These are phyloP conservation scores for Fregetta grallaria DNA, from an alignment of 2,113 vertebrate genomes.

Conservation along the genomic window DNA sequence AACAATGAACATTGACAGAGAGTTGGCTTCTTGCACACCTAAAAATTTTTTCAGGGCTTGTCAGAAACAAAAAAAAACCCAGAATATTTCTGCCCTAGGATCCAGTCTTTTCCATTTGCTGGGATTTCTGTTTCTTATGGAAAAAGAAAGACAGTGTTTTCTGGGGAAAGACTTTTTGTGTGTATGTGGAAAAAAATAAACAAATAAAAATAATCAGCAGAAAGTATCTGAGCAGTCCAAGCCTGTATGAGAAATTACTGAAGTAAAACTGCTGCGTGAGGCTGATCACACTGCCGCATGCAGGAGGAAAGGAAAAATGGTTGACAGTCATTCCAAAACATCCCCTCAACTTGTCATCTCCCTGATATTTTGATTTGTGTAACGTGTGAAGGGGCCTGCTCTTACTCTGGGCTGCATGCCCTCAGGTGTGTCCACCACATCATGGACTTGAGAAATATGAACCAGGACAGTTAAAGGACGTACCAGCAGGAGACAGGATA, in stretches of 20 bases:
- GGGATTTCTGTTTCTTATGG: background rate
- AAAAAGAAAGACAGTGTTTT: background rate
- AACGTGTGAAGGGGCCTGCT: background rate
- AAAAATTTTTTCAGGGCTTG: background rate
- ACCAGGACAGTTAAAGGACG: background rate
- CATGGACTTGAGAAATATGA: background rate
- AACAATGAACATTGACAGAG: background rate
- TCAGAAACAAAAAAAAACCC: background rate
- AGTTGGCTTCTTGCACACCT: background rate
- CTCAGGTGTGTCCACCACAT: background rate
- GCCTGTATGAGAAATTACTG: background rate
- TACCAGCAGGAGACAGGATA: conserved; percentile 34
- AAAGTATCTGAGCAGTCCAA: background rate
- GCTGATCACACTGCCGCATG: background rate
- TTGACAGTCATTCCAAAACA: background rate
- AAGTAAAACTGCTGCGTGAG: background rate
- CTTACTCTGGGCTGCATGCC: background rate
- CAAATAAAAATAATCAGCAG: background rate
- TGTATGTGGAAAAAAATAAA: background rate
- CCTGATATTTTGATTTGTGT: background rate
- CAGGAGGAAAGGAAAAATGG: background rate
- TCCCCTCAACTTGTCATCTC: background rate
- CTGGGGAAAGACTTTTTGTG: background rate
- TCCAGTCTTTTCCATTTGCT: background rate
- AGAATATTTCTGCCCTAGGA: background rate